phyloP scores from a whole-genome alignment of 1,140 invertebrate species.

The Eupeodes corollae region DNA sequence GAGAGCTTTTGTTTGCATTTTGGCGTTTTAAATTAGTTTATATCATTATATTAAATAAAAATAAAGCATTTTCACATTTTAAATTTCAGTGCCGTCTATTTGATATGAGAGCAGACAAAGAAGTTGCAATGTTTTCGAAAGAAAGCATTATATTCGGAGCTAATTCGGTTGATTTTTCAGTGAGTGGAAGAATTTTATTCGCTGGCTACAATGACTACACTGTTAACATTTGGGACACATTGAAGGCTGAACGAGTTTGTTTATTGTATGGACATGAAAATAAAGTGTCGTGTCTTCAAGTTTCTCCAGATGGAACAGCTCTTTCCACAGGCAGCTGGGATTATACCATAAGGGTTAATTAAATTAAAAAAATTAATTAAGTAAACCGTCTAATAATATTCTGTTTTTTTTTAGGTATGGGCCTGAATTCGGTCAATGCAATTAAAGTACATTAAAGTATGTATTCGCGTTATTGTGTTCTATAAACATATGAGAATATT shows the following conservation, averaged over 20 bases:
- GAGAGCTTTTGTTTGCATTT: no score
- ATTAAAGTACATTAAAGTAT: no score
- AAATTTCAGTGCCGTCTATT: conserved; percentile 80
- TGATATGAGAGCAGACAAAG: conserved; percentile 94
- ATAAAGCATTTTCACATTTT: no score
- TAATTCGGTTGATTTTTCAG: conserved; percentile 94
- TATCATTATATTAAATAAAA: no score
- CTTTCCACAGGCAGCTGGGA: conserved; percentile 98
- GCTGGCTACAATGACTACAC: conserved; percentile 99
- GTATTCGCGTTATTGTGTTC: no score
- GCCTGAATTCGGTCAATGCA: no score
- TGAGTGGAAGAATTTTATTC: conserved; percentile 91
- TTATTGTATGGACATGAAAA: conserved; percentile 98
- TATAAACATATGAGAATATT: no score
- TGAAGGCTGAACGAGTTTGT: conserved; percentile 83
- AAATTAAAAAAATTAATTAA: no score
- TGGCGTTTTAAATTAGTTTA: no score
- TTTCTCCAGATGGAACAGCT: conserved; percentile 95
- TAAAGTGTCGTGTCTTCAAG: conserved; percentile 84
- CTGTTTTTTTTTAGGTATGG: no score
- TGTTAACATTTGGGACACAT: conserved; percentile 96
- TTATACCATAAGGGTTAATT: conserved; percentile 86
- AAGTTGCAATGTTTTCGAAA: conserved; percentile 92
- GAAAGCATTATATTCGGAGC: conserved; percentile 98
- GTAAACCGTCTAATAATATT: no score